These are phyloP conservation scores for Muscidifurax raptorellus DNA, from an alignment of 1,140 invertebrate species.

Conservation along the genomic window DNA sequence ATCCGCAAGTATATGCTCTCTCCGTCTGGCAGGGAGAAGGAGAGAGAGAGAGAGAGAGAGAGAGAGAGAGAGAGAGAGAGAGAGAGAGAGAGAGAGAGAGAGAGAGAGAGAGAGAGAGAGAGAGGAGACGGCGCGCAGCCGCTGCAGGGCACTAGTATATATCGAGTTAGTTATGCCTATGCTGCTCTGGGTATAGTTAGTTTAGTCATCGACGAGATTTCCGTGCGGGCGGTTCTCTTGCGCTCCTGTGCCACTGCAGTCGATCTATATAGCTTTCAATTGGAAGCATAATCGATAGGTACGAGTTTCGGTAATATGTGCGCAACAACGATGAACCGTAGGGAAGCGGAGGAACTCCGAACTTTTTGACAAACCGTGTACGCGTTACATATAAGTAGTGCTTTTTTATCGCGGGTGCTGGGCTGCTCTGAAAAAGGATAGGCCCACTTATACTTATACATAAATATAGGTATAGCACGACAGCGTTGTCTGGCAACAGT, in stretches of 20 bases:
- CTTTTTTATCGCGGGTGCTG: neutral
- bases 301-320: neutral
- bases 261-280: neutral
- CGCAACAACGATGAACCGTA: neutral
- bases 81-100: neutral
- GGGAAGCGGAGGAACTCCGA: neutral
- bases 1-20: too few species aligned
- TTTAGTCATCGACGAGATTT: constrained; percentile 38
- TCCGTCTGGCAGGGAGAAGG: too few species aligned
- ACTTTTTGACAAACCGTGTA: neutral
- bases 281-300: too few species aligned
- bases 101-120: too few species aligned
- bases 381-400: neutral
- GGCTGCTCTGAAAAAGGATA: neutral
- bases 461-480: too few species aligned
- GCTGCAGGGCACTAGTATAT: neutral
- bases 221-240: neutral
- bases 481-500: neutral
- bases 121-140: neutral
- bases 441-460: too few species aligned
- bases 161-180: too few species aligned
- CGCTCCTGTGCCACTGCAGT: neutral
- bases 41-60: too few species aligned
- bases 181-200: neutral
- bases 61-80: neutral